Conservation (phyloP, 1,140 invertebrate species). For the Hylaeus volcanicus region DNA sequence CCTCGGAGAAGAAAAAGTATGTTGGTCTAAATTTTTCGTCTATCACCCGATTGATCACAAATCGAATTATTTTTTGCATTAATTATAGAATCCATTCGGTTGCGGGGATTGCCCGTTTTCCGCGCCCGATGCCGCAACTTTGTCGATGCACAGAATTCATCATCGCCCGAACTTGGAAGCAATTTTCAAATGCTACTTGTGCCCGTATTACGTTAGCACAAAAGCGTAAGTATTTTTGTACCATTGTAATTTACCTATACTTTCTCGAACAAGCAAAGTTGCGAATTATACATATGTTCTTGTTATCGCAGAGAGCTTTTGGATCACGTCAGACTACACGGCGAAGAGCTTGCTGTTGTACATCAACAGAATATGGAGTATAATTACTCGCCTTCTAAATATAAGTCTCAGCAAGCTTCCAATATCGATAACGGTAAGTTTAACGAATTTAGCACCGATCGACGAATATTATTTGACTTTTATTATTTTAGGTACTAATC, state of each 20-base stretch:
- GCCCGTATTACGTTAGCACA: conserved; percentile 88
- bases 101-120: conserved; percentile 90
- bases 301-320: conserved; percentile 71
- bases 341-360: conserved; percentile 73
- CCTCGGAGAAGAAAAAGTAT: conserved; percentile 59
- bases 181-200: conserved; percentile 90
- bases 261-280: too few relatives aligned
- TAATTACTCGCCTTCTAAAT: conserved; percentile 48
- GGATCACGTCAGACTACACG: conserved; percentile 76
- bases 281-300: neutral
- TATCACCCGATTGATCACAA: neutral
- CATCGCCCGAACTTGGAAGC: conserved; percentile 86
- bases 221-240: conserved; percentile 78
- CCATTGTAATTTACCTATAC: neutral
- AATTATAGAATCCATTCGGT: conserved; percentile 62
- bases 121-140: conserved; percentile 83
- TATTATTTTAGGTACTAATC: conserved; percentile 27
- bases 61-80: conserved; percentile 5
- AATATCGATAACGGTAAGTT: conserved; percentile 56
- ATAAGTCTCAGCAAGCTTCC: conserved; percentile 49
- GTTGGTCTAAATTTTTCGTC: neutral
- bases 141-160: conserved; percentile 87
- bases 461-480: neutral
- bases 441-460: neutral
- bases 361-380: conserved; percentile 71